Base-by-base conservation (phyloP, 2,797 vertebrate genomes). In the Lithobates sylvaticus region DNA sequence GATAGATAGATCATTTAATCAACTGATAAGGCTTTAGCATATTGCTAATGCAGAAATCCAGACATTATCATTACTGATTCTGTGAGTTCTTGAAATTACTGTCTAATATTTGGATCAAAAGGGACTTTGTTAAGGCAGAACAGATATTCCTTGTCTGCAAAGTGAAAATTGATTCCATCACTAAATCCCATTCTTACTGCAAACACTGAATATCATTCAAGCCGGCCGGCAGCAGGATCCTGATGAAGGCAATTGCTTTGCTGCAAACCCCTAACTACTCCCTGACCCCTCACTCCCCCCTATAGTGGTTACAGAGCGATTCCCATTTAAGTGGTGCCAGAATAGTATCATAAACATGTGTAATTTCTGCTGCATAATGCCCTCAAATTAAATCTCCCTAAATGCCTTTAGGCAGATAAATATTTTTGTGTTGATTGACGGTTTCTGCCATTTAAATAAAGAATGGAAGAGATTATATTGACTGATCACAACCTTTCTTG, bases 291-390 rank as follows among this genome's bases (percentile, higher is more conserved):
- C 50, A 54, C 15, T 54, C 27, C n/a, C 50, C 34, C 44, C n/a
- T 47, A n/a, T n/a, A 32, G 68, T 47, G 54, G 68, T 78, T 72
- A 77, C 77, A 13, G 39, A 36, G 47, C 8, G 67, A 84, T 75
- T 84, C 83, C 72, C 26, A 7, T 39, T 61, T 78, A 84, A 84
- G n/a, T n/a, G 67, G 76, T 78, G 36, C 54, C 76, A 84, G 76
- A 64, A 21, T 21, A n/a, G 18, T 44, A 84, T 78, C 34, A 12
- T 39, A 84, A 76, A 84, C 82, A 84, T 58, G 7, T 69, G 73
- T n/a, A 39, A 71, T 54, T 44, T 54, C 75, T 76, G 6, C 39
- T 36, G 34, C 54, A 32, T 47, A 67, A 1, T 34, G 72, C 42
- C 71, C 50, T 50, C 32, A 44, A 83, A 75, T 76, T 77, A 76